Percentiles rank a stretch among this genome's conserved stretches.
Conservation (phyloP, 2,797 vertebrate species). For the Neostethus bicornis region DNA sequence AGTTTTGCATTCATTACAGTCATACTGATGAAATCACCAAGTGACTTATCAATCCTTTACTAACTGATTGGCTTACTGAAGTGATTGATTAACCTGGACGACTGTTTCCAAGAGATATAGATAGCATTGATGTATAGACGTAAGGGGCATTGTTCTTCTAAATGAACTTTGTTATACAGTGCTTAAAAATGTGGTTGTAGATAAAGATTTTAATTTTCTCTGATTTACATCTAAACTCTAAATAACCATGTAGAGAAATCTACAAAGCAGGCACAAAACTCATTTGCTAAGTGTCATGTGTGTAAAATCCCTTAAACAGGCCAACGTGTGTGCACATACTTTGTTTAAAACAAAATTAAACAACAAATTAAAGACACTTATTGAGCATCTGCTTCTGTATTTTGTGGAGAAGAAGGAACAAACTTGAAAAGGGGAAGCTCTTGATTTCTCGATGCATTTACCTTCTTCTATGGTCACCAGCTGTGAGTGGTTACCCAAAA, state of each 20-base stretch:
- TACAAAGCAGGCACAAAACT: background rate
- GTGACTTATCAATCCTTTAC: conserved; percentile 18
- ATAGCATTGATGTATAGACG: background rate
- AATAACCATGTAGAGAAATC: conserved; percentile 13
- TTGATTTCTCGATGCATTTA: too few relatives aligned
- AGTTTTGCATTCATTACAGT: conserved; percentile 3
- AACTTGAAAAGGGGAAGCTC: too few relatives aligned
- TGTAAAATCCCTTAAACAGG: background rate
- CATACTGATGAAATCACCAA: conserved; percentile 11
- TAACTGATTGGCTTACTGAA: conserved; percentile 33
- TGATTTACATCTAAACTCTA: conserved; percentile 30
- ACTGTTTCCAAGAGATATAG: conserved; percentile 5
- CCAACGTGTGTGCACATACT: background rate
- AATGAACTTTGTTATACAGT: conserved; percentile 34
- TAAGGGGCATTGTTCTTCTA: conserved; percentile 2
- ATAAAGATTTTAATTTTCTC: conserved; percentile 22
- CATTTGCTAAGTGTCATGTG: background rate
- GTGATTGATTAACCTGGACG: conserved; percentile 39
- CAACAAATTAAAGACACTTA: background rate
- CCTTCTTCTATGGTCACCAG: too few relatives aligned
- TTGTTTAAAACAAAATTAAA: background rate
- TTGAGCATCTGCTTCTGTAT: too few relatives aligned
- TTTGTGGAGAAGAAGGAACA: too few relatives aligned
- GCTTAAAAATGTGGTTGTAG: conserved; percentile 2
- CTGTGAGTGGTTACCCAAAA: too few relatives aligned